A percentile compares a stretch with the other conserved stretches of the same genome.
Conservation (phyloP, 2,888 invertebrate species). For the Eulithis prunata region DNA sequence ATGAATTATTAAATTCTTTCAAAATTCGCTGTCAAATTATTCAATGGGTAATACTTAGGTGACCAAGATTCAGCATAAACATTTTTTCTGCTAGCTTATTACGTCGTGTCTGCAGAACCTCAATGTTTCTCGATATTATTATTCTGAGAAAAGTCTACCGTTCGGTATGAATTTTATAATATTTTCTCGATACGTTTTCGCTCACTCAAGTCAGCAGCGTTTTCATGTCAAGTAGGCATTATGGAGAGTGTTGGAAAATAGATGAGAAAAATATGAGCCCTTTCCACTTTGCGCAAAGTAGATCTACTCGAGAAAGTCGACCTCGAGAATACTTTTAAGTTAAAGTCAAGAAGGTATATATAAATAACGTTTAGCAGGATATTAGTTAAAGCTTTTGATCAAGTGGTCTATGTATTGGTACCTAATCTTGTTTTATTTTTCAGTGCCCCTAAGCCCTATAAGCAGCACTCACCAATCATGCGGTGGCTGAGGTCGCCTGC, state of each 20-base stretch:
- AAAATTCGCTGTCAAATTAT: conserved; percentile 27
- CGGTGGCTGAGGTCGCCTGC: conserved; percentile 83
- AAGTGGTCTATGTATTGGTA: not conserved
- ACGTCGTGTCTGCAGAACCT: conserved; percentile 8
- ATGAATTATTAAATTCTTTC: conserved; percentile 64
- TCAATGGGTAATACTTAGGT: conserved; percentile 7
- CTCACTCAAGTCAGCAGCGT: conserved; percentile 6
- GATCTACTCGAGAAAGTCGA: conserved; percentile 14
- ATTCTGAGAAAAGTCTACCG: conserved; percentile 12
- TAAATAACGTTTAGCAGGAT: too few species aligned
- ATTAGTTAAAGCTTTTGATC: conserved; percentile 10
- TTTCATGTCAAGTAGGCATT: conserved; percentile 27
- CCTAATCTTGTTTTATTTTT: too few species aligned
- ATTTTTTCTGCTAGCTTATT: not conserved
- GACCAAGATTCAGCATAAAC: conserved; percentile 5
- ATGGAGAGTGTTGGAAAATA: conserved; percentile 22
- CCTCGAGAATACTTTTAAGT: conserved; percentile 10
- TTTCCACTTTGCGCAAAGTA: conserved; percentile 19
- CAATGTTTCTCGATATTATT: conserved; percentile 9
- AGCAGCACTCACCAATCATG: conserved; percentile 82
- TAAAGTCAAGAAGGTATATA: not conserved
- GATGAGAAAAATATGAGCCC: conserved; percentile 25
- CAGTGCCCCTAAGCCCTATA: not conserved
- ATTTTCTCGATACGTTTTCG: conserved; percentile 8
- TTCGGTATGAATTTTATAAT: conserved; percentile 7